A percentile compares a stretch with the other conserved stretches of the same genome.
Conservation (phyloP, 2,797 vertebrate species). For the Dipus sagitta region DNA sequence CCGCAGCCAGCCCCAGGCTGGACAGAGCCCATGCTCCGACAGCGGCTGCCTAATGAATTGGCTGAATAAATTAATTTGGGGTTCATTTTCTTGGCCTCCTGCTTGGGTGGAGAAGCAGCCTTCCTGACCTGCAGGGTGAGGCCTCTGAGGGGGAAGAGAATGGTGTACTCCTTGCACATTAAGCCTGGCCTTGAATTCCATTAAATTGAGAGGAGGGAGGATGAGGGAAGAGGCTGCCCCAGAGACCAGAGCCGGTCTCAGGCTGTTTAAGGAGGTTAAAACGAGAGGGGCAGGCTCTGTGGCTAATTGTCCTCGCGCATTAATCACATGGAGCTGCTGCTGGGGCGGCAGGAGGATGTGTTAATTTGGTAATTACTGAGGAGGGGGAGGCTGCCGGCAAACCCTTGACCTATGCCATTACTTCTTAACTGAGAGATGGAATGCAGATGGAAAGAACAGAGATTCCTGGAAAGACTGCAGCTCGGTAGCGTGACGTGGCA, state of each 20-base stretch:
- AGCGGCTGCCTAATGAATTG: background rate
- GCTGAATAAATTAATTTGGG: conserved; percentile 55
- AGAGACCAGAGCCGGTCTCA: conserved; percentile 81
- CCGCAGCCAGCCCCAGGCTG: background rate
- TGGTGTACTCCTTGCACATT: conserved; percentile 62
- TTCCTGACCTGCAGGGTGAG: conserved; percentile 15
- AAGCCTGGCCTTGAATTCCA: conserved; percentile 78
- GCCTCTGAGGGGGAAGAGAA: background rate
- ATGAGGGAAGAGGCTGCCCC: conserved; percentile 77
- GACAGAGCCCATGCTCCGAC: background rate
- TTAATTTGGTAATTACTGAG: conserved; percentile 89
- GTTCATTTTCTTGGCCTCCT: conserved; percentile 23
- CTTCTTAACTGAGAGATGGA: conserved; percentile 76
- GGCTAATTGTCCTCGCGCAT: conserved; percentile 85
- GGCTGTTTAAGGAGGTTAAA: conserved; percentile 85
- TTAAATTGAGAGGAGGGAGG: conserved; percentile 81
- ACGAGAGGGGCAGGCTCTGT: conserved; percentile 82
- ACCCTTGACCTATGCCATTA: conserved; percentile 83
- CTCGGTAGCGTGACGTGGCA: no score
- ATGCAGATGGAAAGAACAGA: conserved; percentile 57
- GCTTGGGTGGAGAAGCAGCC: background rate
- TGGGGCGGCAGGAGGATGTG: conserved; percentile 85
- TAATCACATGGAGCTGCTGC: conserved; percentile 85
- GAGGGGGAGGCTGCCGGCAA: conserved; percentile 74
- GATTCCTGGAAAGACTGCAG: conserved; percentile 59